Conservation (phyloP, 2,113 vertebrate genomes). For the Pluvialis apricaria region DNA sequence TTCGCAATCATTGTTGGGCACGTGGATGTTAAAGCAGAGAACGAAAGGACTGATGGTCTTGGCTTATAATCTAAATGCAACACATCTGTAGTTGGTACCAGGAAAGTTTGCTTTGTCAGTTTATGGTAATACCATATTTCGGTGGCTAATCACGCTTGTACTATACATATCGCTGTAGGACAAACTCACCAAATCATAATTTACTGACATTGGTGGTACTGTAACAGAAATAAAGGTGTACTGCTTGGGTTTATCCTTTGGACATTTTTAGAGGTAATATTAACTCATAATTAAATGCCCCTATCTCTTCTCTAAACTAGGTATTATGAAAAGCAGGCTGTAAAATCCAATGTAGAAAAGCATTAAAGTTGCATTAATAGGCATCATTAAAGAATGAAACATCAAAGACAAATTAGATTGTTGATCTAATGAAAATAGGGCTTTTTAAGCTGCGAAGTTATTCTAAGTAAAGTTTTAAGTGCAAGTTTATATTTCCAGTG, state of each 20-base stretch:
- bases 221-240: not conserved
- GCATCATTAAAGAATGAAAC: not conserved
- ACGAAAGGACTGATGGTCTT: not conserved
- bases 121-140: not conserved
- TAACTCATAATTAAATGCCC: not conserved
- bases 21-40: not conserved
- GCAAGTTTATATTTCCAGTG: not conserved
- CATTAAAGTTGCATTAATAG: not conserved
- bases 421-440: not conserved
- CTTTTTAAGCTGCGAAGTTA: not conserved
- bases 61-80: not conserved
- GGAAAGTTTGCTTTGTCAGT: not conserved
- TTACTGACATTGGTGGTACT: not conserved
- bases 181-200: not conserved
- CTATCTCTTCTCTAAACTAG: not conserved
- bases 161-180: not conserved
- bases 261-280: not conserved
- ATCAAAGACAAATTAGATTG: not conserved
- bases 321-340: not conserved
- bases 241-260: not conserved
- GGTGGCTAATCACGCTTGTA: not conserved
- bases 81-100: not conserved
- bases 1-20: not conserved
- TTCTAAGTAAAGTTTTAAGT: not conserved
- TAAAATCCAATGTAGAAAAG: not conserved